A percentile compares a stretch with the other conserved stretches of the same genome.
Conservation (phyloP, 2,888 invertebrate species). For the Nomada ruficornis region DNA sequence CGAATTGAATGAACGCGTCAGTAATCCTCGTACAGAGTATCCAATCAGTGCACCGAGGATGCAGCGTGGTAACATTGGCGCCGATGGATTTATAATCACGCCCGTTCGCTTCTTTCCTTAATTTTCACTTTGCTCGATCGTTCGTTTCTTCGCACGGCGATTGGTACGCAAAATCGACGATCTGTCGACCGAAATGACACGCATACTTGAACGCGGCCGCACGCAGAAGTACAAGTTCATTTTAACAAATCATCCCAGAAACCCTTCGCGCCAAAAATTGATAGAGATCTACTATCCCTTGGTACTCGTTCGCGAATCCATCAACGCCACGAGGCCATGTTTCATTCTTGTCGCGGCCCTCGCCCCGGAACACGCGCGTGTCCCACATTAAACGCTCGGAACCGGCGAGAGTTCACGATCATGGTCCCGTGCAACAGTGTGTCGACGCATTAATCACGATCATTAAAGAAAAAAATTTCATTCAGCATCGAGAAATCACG, state of each 20-base stretch:
- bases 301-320: conserved; percentile 11
- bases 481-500: conserved; percentile 30
- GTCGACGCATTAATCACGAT: conserved; percentile 48
- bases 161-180: too few species aligned
- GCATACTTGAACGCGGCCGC: too few species aligned
- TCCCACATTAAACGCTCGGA: conserved; percentile 6
- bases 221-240: too few species aligned
- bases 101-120: neutral
- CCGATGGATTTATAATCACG: conserved; percentile 37
- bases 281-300: neutral
- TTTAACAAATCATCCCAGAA: neutral
- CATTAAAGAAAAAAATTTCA: conserved; percentile 47
- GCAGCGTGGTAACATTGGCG: neutral
- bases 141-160: neutral
- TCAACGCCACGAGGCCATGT: conserved; percentile 12
- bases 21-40: conserved; percentile 65
- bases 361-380: neutral
- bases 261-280: neutral
- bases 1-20: conserved; percentile 60
- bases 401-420: conserved; percentile 3
- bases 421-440: conserved; percentile 2
- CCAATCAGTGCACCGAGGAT: conserved; percentile 64
- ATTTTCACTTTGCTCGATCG: neutral
- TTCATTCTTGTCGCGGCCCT: neutral
- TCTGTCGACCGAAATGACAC: too few species aligned